Evolutionary conservation across 2,797 vertebrate species (phyloP), one percentile per base, ranked within the genome.

Genomic region (Euthynnus affinis): DNA sequence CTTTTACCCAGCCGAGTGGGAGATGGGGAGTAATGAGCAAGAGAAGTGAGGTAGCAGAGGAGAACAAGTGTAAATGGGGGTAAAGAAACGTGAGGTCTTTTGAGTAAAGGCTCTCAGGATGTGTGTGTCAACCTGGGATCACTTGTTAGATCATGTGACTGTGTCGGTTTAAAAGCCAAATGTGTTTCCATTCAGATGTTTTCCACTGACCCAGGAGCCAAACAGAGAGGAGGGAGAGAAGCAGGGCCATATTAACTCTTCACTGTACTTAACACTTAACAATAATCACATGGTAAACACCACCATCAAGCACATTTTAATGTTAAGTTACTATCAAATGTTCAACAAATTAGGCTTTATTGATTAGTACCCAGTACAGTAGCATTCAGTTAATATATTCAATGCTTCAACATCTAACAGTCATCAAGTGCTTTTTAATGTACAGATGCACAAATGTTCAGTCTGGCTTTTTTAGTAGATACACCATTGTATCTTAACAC

Each of bases 11-110:
- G 76, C 15, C 6, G 80, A 87, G 76, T 78, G 84, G 64, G 76
- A 84, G 85, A 87, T 75, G 80, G 67, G 70, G 65, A 74, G 81
- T 91, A 88, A 89, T 92, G 90, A 89, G 84, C 20, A 42, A 78
- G 82, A 83, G 75, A 83, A 78, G 74, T 29, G 70, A 84, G 61
- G 74, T 53, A 68, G 55, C 62, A 22, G 78, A 71, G 70, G 73
- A 76, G 64, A 74, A 76, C 51, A 63, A 56, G 75, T 61, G 14
- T 80, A 40, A 40, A 46, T 74, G 71, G 1, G 18, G 76, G 18
- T 74, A 75, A 64, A 79, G 78, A 80, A 83, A 76, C 46, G 57
- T 71, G 37, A 80, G 55, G 55, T 29, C 1, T 57, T 82, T 42
- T 22, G 32, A 76, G 57, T 37, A 37, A 79, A 70, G 20, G 55